A percentile compares a stretch with the other conserved stretches of the same genome.
phyloP scores from a whole-genome alignment of 2,797 vertebrate species.

The Scolopax bukidnonensis region DNA sequence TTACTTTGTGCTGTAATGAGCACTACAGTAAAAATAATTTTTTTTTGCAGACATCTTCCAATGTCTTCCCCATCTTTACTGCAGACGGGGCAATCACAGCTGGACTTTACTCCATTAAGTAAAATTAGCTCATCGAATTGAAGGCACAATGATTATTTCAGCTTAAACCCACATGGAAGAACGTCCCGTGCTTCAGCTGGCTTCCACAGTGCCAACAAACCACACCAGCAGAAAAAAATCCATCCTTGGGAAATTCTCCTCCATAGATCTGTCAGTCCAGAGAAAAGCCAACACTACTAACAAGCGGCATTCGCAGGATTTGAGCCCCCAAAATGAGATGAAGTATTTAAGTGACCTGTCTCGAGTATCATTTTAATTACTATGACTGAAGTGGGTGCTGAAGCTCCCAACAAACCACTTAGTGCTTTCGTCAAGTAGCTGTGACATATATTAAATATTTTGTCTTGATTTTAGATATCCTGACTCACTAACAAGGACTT shows the following conservation, averaged over 20 bases:
- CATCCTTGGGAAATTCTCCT: not conserved
- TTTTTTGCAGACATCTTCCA: not conserved
- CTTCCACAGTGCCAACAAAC: not conserved
- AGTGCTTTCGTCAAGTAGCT: not conserved
- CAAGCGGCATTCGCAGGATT: not conserved
- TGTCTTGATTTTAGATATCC: not conserved
- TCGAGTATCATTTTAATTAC: not conserved
- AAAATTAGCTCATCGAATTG: not conserved
- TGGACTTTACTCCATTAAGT: not conserved
- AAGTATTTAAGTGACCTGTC: not conserved
- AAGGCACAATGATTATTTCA: not conserved
- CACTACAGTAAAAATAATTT: not conserved
- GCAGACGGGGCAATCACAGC: fast-evolving
- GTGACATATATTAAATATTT: not conserved
- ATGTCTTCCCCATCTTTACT: not conserved
- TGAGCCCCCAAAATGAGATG: not conserved
- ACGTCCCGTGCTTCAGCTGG: not conserved
- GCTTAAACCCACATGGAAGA: not conserved
- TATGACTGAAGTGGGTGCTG: not conserved
- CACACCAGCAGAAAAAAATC: not conserved
- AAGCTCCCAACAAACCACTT: not conserved
- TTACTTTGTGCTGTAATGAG: not conserved
- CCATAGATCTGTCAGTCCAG: not conserved
- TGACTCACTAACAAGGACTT: not conserved
- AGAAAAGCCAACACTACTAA: not conserved